Evolutionary conservation across 2,113 vertebrate species (phyloP).

Genomic region (Variabilichromis moorii): DNA sequence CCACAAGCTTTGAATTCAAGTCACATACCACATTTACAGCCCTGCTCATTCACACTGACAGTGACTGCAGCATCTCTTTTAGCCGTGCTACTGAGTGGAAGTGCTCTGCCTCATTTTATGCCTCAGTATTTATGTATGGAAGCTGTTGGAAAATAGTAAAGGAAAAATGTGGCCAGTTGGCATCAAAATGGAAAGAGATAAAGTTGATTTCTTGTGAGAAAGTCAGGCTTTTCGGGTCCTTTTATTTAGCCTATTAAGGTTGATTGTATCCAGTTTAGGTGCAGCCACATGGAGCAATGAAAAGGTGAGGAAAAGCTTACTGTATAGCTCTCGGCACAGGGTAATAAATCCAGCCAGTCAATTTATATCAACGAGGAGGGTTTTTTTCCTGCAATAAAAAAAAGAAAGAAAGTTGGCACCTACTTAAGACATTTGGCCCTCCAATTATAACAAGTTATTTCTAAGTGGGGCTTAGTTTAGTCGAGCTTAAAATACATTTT

Average conservation of each 20-base stretch:
- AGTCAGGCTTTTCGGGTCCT: not conserved
- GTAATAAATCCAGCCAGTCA: not conserved
- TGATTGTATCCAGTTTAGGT: not conserved
- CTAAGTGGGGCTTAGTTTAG: not conserved
- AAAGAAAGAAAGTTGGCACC: not conserved
- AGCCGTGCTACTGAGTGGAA: not conserved
- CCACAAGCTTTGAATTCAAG: not conserved
- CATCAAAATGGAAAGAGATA: not conserved
- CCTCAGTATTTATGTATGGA: not conserved
- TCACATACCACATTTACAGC: not conserved
- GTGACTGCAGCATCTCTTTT: conserved; percentile 15
- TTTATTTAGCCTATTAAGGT: not conserved
- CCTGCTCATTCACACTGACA: not conserved
- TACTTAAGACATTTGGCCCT: not conserved
- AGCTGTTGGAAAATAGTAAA: not conserved
- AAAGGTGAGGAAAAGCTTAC: not conserved
- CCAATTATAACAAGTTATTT: not conserved
- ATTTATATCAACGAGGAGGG: not conserved
- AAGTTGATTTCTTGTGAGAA: not conserved
- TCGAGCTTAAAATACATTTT: not conserved
- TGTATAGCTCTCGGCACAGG: not conserved
- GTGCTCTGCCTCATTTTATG: not conserved
- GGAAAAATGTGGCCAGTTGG: not conserved
- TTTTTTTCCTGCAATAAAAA: not conserved
- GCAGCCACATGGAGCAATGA: not conserved